Evolutionary conservation across 2,113 vertebrate genomes (phyloP).

Genomic region (Sebastes fasciatus): DNA sequence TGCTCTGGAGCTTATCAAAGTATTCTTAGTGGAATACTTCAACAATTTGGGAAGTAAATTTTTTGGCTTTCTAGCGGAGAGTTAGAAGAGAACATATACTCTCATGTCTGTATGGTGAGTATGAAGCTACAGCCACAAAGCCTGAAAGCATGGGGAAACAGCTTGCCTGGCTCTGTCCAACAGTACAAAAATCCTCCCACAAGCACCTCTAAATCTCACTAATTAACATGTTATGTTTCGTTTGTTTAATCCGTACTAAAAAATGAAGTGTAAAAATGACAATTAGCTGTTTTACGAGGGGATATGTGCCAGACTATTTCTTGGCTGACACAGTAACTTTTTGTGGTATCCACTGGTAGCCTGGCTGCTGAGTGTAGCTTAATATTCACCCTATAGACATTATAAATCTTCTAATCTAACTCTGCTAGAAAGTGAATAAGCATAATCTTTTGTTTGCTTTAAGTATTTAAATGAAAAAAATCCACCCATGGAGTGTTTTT

Average conservation of each 20-base stretch:
- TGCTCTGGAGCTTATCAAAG: not conserved
- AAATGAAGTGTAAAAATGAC: not conserved
- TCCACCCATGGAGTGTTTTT: not conserved
- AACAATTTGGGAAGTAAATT: not conserved
- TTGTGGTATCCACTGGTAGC: not conserved
- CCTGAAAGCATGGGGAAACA: not conserved
- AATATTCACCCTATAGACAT: not conserved
- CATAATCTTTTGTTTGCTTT: not conserved
- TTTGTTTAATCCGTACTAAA: not conserved
- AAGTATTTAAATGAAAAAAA: conserved; percentile 10
- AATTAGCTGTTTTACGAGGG: not conserved
- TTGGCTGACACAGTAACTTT: not conserved
- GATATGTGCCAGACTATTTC: not conserved
- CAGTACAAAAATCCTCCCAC: not conserved
- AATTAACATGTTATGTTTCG: not conserved
- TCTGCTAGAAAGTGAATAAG: not conserved
- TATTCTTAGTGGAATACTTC: not conserved
- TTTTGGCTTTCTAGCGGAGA: not conserved
- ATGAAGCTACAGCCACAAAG: not conserved
- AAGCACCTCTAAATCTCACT: not conserved
- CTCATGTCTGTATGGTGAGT: not conserved
- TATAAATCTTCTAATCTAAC: not conserved
- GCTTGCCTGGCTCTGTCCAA: not conserved
- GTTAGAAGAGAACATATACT: not conserved
- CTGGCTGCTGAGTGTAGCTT: not conserved